Percentiles rank a stretch among this genome's conserved stretches.
phyloP scores from a whole-genome alignment of 2,113 vertebrate genomes.

The Bettongia penicillata region DNA sequence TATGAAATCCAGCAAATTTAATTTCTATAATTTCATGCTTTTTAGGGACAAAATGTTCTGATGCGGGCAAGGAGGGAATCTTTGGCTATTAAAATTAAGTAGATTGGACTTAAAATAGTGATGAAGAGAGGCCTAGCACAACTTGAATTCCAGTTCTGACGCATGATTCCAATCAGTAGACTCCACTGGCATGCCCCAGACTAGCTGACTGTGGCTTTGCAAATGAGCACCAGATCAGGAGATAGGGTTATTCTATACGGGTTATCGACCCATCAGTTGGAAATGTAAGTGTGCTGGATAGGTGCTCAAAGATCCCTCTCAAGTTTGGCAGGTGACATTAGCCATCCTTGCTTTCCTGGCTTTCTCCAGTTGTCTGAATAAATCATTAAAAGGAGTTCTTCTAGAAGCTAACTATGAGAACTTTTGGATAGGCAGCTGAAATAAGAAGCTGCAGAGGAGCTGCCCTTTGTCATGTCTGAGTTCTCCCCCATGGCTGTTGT shows the following conservation, averaged over 20 bases:
- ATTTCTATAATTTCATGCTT: conserved; percentile 11
- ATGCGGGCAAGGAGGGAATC: background rate
- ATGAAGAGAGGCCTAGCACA: background rate
- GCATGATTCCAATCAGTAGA: background rate
- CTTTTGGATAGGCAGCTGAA: background rate
- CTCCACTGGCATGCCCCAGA: background rate
- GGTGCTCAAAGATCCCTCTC: background rate
- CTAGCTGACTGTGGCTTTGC: background rate
- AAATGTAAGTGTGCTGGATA: background rate
- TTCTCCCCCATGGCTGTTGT: conserved; percentile 90
- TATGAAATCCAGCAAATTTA: background rate
- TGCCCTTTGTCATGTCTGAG: conserved; percentile 97
- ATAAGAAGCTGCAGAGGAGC: conserved; percentile 84
- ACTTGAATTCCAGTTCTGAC: background rate
- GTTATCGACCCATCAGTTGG: background rate
- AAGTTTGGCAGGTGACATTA: background rate
- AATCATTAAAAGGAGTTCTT: background rate
- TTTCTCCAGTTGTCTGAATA: background rate
- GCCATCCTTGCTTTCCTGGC: background rate
- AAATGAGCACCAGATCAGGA: background rate
- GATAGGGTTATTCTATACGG: background rate
- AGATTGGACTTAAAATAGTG: conserved; percentile 22
- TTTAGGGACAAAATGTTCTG: background rate
- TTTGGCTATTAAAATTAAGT: background rate
- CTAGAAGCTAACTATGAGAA: background rate